phyloP scores from a whole-genome alignment of 2,113 vertebrate species.

The Ceuthmochares aereus region DNA sequence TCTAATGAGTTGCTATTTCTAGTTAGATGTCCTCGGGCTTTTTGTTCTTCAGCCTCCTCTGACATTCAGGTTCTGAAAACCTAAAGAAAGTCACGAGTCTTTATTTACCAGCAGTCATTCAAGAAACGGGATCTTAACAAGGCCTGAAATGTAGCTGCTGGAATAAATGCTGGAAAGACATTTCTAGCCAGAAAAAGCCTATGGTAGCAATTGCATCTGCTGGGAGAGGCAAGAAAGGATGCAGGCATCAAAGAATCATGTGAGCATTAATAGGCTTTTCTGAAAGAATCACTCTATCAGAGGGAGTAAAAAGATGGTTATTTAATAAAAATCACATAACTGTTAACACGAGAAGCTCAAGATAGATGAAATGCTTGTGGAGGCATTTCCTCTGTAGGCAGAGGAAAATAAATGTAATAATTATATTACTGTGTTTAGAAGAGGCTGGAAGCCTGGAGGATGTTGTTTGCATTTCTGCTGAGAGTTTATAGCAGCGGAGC shows the following conservation, averaged over 20 bases:
- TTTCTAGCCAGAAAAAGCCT: not conserved
- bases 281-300: not conserved
- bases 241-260: not conserved
- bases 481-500: not conserved
- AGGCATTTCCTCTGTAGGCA: not conserved
- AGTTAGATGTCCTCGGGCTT: not conserved
- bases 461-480: not conserved
- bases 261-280: not conserved
- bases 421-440: not conserved
- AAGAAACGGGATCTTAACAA: not conserved
- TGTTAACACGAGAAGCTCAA: not conserved
- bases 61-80: not conserved
- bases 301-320: not conserved
- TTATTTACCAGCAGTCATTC: not conserved
- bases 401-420: not conserved
- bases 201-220: not conserved
- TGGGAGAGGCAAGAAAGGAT: not conserved
- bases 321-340: not conserved
- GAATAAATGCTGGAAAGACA: not conserved
- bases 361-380: not conserved
- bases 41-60: not conserved
- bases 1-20: not conserved
- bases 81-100: not conserved
- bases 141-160: not conserved
- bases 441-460: conserved; percentile 23